Base-by-base conservation (phyloP, 2,797 vertebrate genomes). In the Eurystomus glaucurus region DNA sequence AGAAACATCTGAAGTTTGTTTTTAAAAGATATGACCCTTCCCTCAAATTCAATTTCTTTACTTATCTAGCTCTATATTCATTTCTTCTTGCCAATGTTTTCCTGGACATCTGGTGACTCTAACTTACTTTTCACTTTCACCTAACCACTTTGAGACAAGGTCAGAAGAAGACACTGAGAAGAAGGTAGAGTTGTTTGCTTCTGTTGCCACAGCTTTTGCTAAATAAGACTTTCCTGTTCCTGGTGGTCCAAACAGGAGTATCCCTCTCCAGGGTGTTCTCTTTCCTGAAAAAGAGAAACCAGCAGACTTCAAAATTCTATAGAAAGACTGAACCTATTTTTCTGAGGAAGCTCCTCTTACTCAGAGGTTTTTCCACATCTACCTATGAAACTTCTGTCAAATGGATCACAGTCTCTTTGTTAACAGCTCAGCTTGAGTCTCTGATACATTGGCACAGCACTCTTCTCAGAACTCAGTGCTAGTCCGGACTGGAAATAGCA, bases 211-310 rank as follows among this genome's bases (percentile, higher is more conserved):
- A 60, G 99, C 99, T 98, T 99, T 99, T 86, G 99, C 99, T 96
- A 99, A 98, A n/a, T 99, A 99, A 37, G 99, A 99, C 94, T 99
- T 99, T 88, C 99, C 99, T 61, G 99, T 99, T 89, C 99, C 99
- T 25, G 99, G 99, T 51, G 99, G 99, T 55, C 99, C 99, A 97
- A 99, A 99, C 1, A 99, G 98, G 51, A 99, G 98, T 95, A 99
- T 99, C 22, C 99, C 99, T 92, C 99, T 98, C 99, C 99, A 99
- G 2, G 99, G 99, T 62, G 99, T 99, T 98, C 99, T 99, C 97
- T 99, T 99, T 81, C 99, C 99, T 99, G 77, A 28, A 95, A 86
- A 11, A 91, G 2, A 90, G 90, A 82, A 85, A 94, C 10, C 60
- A 90, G 4, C 10, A 71, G 31, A 23, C 33, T 57, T 92, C 68